phyloP scores from a whole-genome alignment of 2,797 vertebrate species.

The Myotis planiceps region DNA sequence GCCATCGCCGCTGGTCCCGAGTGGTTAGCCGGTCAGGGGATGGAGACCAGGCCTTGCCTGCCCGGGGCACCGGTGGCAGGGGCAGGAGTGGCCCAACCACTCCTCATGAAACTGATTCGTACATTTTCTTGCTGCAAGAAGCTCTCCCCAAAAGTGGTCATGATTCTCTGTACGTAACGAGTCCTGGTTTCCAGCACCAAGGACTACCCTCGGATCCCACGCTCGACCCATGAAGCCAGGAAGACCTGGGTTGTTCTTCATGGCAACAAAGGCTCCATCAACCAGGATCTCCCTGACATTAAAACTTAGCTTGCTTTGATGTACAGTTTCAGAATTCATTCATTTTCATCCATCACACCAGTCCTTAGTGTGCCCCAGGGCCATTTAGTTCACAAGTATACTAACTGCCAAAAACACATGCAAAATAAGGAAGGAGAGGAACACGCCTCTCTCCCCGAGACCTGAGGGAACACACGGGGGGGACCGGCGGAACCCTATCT shows the following conservation, averaged over 20 bases:
- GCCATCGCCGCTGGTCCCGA: not conserved
- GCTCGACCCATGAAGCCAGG: not conserved
- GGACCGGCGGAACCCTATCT: not conserved
- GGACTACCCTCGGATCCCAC: not conserved
- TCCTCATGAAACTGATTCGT: accelerated
- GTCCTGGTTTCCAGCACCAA: not conserved
- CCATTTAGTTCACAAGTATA: constrained; percentile 2
- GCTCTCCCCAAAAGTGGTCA: not conserved
- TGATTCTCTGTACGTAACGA: not conserved
- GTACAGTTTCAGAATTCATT: not conserved
- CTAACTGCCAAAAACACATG: constrained; percentile 3
- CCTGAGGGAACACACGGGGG: not conserved
- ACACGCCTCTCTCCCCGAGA: not conserved
- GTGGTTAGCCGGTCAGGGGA: not conserved
- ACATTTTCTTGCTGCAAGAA: not conserved
- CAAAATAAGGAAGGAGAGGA: not conserved
- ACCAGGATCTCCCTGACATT: not conserved
- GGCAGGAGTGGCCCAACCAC: accelerated
- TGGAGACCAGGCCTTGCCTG: not conserved
- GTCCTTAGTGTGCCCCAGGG: not conserved
- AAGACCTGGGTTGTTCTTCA: not conserved
- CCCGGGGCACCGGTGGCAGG: accelerated
- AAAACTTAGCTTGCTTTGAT: constrained; percentile 14
- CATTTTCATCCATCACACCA: not conserved
- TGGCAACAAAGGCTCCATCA: not conserved